Percentiles rank a stretch among this genome's conserved stretches.
These are phyloP conservation scores for Macrosoma leucophasiata DNA, from an alignment of 2,888 invertebrate genomes.

Conservation along the genomic window DNA sequence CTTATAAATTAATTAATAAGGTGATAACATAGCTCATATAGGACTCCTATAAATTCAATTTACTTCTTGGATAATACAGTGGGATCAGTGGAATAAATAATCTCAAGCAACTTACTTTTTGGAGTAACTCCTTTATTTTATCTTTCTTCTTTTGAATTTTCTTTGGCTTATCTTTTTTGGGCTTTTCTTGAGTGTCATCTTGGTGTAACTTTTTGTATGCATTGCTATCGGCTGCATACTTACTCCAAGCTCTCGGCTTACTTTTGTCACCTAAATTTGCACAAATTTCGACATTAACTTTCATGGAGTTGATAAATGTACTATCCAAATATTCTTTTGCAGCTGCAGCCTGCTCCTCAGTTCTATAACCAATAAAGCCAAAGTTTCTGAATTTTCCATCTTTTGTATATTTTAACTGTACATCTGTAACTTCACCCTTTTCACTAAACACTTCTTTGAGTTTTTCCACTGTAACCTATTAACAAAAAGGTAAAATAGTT, in stretches of 20 bases:
- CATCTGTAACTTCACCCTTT: slow-evolving; percentile 93
- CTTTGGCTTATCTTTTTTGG: slow-evolving; percentile 47
- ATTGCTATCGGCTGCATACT: slow-evolving; percentile 87
- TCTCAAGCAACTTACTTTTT: slow-evolving; percentile 67
- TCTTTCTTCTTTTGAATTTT: slow-evolving; percentile 57
- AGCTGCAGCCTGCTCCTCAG: slow-evolving; percentile 83
- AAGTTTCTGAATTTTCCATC: slow-evolving; percentile 95
- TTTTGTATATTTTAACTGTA: slow-evolving; percentile 93
- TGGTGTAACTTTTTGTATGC: slow-evolving; percentile 75
- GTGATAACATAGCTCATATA: too few relatives aligned
- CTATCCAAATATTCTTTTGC: slow-evolving; percentile 89
- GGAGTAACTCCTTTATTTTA: slow-evolving; percentile 80
- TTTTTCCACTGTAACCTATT: slow-evolving; percentile 87
- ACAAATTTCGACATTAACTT: slow-evolving; percentile 86
- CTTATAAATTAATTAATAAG: too few relatives aligned
- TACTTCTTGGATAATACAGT: too few relatives aligned
- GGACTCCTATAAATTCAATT: too few relatives aligned
- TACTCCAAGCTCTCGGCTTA: slow-evolving; percentile 95
- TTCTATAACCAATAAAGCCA: slow-evolving; percentile 93
- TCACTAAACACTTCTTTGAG: slow-evolving; percentile 84
- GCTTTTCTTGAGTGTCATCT: slow-evolving; percentile 39
- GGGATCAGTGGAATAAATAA: slow-evolving; percentile 1
- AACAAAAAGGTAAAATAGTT: slow-evolving; percentile 27
- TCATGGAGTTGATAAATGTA: slow-evolving; percentile 88
- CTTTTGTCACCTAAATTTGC: slow-evolving; percentile 79